Conservation (phyloP, 2,113 vertebrate genomes). For the Cynopterus brachyotis region DNA sequence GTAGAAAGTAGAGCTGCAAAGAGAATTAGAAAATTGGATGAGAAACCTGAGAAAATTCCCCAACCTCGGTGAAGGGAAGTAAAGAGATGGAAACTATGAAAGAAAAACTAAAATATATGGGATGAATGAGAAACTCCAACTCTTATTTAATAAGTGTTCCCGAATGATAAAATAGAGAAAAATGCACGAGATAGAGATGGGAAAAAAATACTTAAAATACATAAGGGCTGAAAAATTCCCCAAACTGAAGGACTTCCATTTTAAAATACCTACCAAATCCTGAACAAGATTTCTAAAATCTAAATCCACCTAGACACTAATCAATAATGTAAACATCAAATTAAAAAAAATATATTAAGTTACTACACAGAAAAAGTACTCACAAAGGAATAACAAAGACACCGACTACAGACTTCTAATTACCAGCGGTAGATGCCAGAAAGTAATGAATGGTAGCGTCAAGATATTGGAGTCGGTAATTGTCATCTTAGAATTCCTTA, state of each 20-base stretch:
- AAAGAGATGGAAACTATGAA: not conserved
- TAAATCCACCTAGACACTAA: not conserved
- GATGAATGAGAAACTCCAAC: not conserved
- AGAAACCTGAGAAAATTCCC: not conserved
- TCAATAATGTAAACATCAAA: not conserved
- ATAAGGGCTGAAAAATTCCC: not conserved
- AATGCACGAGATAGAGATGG: not conserved
- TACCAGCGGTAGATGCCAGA: not conserved
- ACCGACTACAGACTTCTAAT: not conserved
- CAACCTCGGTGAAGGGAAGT: not conserved
- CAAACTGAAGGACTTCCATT: not conserved
- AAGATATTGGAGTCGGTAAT: not conserved
- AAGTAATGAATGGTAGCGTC: not conserved
- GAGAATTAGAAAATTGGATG: not conserved
- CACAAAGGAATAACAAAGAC: not conserved
- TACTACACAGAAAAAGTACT: not conserved
- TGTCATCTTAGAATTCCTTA: not conserved
- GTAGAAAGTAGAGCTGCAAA: not conserved
- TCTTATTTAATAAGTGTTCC: not conserved
- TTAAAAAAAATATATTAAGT: not conserved
- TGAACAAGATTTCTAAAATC: not conserved
- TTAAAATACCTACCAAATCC: not conserved
- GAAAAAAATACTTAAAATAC: not conserved
- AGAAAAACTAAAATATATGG: not conserved
- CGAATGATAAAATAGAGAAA: not conserved